A percentile compares a stretch with the other conserved stretches of the same genome.
Conservation (phyloP, 1,140 invertebrate species). For the Anastrepha obliqua region DNA sequence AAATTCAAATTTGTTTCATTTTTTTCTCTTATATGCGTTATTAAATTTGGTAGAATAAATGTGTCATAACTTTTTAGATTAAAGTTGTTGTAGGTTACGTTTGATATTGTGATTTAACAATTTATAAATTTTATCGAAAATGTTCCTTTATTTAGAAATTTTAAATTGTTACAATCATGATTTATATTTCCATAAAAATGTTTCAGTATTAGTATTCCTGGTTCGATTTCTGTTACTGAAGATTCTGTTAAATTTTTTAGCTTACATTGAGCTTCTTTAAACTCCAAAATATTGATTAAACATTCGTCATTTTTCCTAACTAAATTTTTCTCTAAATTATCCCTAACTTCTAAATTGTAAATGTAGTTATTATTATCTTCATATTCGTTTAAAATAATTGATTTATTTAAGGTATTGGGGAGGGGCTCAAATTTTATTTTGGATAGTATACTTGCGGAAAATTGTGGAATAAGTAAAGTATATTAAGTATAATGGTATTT, state of each 20-base stretch:
- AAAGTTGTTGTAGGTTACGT: too few relatives aligned
- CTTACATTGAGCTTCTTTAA: background rate
- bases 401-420: background rate
- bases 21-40: background rate
- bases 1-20: constrained; percentile 9
- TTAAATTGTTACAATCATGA: constrained; percentile 25
- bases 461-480: background rate
- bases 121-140: too few relatives aligned
- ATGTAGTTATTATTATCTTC: background rate
- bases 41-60: background rate
- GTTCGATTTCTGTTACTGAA: background rate
- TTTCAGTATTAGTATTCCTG: constrained; percentile 18
- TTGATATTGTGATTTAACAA: too few relatives aligned
- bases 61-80: background rate
- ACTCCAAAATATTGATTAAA: background rate
- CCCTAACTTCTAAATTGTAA: background rate
- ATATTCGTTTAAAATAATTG: background rate
- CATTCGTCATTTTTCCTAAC: background rate
- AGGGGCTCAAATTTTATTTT: background rate
- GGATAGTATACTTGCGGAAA: background rate
- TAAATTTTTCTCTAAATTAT: constrained; percentile 17
- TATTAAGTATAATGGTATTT: background rate
- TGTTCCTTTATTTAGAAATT: background rate
- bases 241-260: background rate
- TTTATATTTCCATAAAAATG: background rate